A percentile compares a stretch with the other conserved stretches of the same genome.
Conservation (phyloP, 1,140 invertebrate species). For the Apis dorsata region DNA sequence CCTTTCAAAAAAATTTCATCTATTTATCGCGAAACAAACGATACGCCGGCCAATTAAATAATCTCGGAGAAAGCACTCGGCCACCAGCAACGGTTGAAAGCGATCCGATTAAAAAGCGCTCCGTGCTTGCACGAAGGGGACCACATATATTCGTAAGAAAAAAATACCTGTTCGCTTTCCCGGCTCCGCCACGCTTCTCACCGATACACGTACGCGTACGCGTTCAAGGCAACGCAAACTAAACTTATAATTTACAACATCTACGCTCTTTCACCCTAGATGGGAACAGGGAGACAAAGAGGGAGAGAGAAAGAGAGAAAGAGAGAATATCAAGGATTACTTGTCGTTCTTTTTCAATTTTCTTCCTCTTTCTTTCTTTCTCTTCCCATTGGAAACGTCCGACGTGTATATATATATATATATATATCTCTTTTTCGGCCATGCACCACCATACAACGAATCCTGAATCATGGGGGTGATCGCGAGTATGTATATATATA, state of each 20-base stretch:
- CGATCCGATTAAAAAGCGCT: slow-evolving; percentile 1
- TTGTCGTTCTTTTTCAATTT: slow-evolving; percentile 39
- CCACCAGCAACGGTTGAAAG: neutral
- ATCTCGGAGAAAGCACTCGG: neutral
- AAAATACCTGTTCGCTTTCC: slow-evolving; percentile 41
- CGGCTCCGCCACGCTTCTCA: neutral
- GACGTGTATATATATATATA: neutral
- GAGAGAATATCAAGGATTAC: slow-evolving; percentile 34
- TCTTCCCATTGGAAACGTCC: slow-evolving; percentile 28
- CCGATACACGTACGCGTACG: neutral
- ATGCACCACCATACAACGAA: neutral
- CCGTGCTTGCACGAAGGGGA: too few species aligned
- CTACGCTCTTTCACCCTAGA: slow-evolving; percentile 2
- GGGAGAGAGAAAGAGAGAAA: neutral
- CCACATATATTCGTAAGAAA: slow-evolving; percentile 34
- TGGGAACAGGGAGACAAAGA: too few species aligned
- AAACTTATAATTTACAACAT: slow-evolving; percentile 45
- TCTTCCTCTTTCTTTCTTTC: neutral
- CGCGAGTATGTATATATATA: neutral
- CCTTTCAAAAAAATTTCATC: neutral
- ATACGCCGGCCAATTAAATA: slow-evolving; percentile 24
- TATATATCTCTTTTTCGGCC: slow-evolving; percentile 16
- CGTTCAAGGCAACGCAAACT: slow-evolving; percentile 8
- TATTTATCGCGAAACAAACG: slow-evolving; percentile 12
- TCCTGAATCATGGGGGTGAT: neutral